These are phyloP conservation scores for Limenitis camilla DNA, from an alignment of 2,888 invertebrate species.

Conservation along the genomic window DNA sequence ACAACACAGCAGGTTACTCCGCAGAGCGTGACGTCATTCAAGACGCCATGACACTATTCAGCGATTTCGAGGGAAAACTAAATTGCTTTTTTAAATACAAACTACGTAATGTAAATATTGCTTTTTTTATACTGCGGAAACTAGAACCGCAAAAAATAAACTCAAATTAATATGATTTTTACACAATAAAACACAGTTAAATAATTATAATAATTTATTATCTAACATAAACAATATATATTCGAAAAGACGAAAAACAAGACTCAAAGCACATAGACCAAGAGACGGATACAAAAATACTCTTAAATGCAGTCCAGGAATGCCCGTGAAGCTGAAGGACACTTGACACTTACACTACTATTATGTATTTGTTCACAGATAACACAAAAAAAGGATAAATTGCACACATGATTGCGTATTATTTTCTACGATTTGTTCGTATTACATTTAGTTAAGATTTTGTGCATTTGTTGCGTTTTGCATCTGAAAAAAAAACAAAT, in stretches of 20 bases:
- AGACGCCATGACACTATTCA: too few species aligned
- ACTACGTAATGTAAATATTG: too few species aligned
- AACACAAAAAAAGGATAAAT: background rate
- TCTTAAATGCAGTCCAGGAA: constrained; percentile 20
- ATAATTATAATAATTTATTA: constrained; percentile 13
- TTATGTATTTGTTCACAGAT: background rate
- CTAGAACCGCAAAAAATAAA: too few species aligned
- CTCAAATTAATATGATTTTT: background rate
- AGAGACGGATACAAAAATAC: constrained; percentile 17
- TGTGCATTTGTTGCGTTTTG: background rate
- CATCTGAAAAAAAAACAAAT: constrained; percentile 4
- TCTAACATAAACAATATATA: constrained; percentile 24
- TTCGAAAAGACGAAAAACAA: constrained; percentile 26
- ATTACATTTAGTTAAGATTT: background rate
- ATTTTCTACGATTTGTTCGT: background rate
- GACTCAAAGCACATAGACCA: constrained; percentile 6
- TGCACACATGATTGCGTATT: background rate
- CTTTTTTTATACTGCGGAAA: too few species aligned
- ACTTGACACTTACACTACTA: background rate
- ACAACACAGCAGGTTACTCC: too few species aligned
- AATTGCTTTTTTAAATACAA: too few species aligned
- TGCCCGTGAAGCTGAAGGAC: background rate
- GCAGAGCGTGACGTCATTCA: too few species aligned
- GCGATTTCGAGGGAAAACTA: too few species aligned
- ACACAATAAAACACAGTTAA: background rate